phyloP scores from a whole-genome alignment of 1,140 invertebrate species.

The Bombus consobrinus region DNA sequence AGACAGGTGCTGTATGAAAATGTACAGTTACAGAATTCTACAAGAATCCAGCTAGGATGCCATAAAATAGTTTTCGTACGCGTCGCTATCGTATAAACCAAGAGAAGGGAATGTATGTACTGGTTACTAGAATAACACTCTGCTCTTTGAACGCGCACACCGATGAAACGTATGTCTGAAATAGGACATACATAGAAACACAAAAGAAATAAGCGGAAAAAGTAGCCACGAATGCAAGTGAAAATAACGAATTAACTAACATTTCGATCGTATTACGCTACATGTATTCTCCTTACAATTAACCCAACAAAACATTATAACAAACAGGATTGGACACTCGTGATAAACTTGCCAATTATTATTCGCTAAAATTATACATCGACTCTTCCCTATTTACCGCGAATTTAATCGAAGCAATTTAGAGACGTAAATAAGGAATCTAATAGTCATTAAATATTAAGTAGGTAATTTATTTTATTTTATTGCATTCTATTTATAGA shows the following conservation, averaged over 20 bases:
- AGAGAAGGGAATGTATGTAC: background rate
- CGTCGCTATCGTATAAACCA: background rate
- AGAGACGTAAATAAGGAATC: background rate
- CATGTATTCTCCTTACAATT: too few species aligned
- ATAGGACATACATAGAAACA: background rate
- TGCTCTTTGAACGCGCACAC: background rate
- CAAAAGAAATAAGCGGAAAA: background rate
- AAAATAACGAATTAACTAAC: too few species aligned
- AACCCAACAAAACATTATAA: too few species aligned
- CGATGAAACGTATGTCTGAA: background rate
- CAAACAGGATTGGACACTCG: too few species aligned
- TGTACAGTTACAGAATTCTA: constrained; percentile 53
- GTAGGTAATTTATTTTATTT: background rate
- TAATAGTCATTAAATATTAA: background rate
- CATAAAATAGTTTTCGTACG: constrained; percentile 59
- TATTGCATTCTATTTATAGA: background rate
- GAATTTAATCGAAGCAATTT: background rate
- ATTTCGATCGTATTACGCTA: too few species aligned
- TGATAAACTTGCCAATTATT: too few species aligned
- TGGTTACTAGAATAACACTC: background rate
- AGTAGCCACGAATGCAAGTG: too few species aligned
- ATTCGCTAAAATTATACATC: too few species aligned
- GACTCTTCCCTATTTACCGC: too few species aligned
- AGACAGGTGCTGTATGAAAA: constrained; percentile 71
- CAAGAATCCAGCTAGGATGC: constrained; percentile 52